Percentiles rank a stretch among this genome's conserved stretches.
Conservation (phyloP, 1,140 invertebrate genomes). For the Myzus persicae region DNA sequence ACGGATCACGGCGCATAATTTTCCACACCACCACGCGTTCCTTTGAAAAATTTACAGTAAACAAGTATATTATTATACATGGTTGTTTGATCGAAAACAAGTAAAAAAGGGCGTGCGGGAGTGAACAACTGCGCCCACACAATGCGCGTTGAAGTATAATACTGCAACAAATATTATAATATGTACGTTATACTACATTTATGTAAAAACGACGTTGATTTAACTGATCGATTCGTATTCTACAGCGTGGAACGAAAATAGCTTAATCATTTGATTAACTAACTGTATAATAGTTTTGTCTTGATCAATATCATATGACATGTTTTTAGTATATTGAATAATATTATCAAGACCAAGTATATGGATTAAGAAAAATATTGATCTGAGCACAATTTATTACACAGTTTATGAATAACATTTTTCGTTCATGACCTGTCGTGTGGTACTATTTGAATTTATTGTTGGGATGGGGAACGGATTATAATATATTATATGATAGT, state of each 20-base stretch:
- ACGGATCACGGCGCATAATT: not conserved
- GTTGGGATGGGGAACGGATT: not conserved
- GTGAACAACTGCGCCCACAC: not conserved
- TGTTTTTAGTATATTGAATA: not conserved
- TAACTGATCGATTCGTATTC: not conserved
- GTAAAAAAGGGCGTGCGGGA: not conserved
- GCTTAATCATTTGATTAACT: not conserved
- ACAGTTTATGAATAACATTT: not conserved
- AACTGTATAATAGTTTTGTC: not conserved
- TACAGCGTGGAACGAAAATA: not conserved
- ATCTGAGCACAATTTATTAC: not conserved
- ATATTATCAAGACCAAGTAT: not conserved
- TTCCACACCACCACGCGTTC: not conserved
- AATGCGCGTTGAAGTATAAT: not conserved
- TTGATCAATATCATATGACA: not conserved
- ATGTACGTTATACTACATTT: not conserved
- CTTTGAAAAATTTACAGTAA: constrained; percentile 7
- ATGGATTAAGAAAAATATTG: not conserved
- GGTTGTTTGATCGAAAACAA: not conserved
- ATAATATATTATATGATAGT: not conserved
- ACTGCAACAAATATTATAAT: not conserved
- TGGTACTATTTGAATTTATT: not conserved
- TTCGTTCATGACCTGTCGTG: not conserved
- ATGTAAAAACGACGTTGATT: not conserved
- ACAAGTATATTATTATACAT: not conserved